Evolutionary conservation across 2,113 vertebrate genomes (phyloP), one percentile per base, ranked within the genome.

Genomic region (Odontesthes bonariensis): DNA sequence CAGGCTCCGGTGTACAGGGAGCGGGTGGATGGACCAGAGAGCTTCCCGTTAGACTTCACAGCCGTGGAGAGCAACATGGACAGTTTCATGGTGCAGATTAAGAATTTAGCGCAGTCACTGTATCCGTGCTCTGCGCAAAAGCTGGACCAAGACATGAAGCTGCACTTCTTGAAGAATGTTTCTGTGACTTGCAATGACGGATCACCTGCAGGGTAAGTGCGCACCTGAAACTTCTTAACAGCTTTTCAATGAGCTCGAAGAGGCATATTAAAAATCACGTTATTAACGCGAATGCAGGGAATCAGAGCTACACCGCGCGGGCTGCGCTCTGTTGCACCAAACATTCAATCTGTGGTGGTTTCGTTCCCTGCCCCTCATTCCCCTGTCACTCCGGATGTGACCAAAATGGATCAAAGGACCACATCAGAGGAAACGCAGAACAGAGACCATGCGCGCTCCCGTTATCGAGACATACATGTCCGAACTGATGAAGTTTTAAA

Each of bases 11-110:
- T 79, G 4, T 73, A 91, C 71, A 88, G 89, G 49, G 92, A 95
- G 69, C 92, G 89, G 46, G 90, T 89, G 47, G 93, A 94, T 5
- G 93, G 88, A 58, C 88, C 93, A 0, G 96, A 97, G 92, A 97
- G 96, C 91, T 97, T 97, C 92, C 95, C 96, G 32, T 85, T 97
- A 92, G 96, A 97, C 92, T 97, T 97, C 84, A 97, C 96, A 5
- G 95, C 96, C 8, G 96, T 97, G 78, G 96, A 96, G 81, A 95
- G 94, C n/a, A 97, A 97, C 90, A 95, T 96, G 95, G 96, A 97
- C 92, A 96, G 94, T 83, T 97, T 97, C 86, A 95, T 97, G 96
- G 94, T 92, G 40, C 96, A 97, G 92, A 94, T 97, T 56, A 97
- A 97, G 90, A 97, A 95, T 88, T 83, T 97, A 83, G 96, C 96